Evolutionary conservation across 2,888 invertebrate genomes (phyloP).

Genomic region (Papilio elwesi): DNA sequence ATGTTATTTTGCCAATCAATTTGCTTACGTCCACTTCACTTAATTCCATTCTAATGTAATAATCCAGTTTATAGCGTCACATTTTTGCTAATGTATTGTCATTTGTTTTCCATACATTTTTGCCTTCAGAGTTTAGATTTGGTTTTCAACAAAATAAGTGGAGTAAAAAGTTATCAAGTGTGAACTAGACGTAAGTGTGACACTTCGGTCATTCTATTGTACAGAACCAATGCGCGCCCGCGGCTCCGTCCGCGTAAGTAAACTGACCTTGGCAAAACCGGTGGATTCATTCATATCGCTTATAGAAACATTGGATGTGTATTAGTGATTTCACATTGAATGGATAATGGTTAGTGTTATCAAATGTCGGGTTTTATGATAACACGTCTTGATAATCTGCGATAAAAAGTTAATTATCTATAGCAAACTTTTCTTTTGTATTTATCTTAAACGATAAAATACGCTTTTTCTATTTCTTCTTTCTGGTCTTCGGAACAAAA

Average conservation of each 20-base stretch:
- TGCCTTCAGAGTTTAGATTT: not conserved
- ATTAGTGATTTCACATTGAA: conserved; percentile 30
- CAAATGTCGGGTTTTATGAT: conserved; percentile 20
- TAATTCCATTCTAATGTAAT: no score
- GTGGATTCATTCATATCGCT: conserved; percentile 27
- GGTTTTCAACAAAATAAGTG: not conserved
- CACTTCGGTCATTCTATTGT: conserved; percentile 11
- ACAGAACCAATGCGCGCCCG: conserved; percentile 15
- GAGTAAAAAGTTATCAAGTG: not conserved
- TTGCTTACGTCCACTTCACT: no score
- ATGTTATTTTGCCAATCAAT: no score
- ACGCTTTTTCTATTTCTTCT: no score
- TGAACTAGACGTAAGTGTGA: conserved; percentile 3
- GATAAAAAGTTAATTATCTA: conserved; percentile 15
- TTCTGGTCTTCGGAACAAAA: no score
- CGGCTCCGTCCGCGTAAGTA: conserved; percentile 20
- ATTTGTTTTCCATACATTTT: no score
- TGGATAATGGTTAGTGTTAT: conserved; percentile 21
- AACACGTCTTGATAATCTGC: not conserved
- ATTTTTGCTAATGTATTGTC: no score
- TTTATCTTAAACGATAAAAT: not conserved
- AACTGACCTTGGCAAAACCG: conserved; percentile 30
- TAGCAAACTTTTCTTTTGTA: conserved; percentile 7
- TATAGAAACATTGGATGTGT: conserved; percentile 18
- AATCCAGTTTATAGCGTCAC: no score